Base-by-base conservation (phyloP, 2,888 invertebrate species). In the Craniophora ligustri region DNA sequence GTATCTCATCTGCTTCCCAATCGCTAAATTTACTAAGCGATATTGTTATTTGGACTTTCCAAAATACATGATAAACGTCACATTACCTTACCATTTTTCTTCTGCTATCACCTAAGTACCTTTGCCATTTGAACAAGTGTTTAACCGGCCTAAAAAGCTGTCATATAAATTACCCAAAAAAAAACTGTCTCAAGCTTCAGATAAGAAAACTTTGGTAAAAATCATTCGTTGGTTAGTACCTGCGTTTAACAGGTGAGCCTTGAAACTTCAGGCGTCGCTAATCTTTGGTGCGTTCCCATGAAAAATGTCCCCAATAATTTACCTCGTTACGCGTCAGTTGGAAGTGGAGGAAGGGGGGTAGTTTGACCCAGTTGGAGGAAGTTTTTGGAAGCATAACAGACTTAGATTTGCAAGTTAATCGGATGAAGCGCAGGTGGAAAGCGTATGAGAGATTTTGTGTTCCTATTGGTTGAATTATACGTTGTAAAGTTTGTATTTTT, bases 231-330 rank as follows among this genome's bases (percentile, higher is more conserved):
- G 45, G 28, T 62, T 16, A 5, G 44, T 67, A 69, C 49, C n/a
- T 21, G 32, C 61, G 67, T 64, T 69, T 67, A 63, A 57, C 64
- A 62, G 60, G 54, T 50, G 65, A 51, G 49, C 56, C 49, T 54
- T 35, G 23, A 50, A 72, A 67, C 41, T 72, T 73, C 4, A 30
- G 34, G 11, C 54, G 41, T 62, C 56, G 39, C 67, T 75, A 79
- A 79, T 80, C 78, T 76, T 53, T 57, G 38, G 51, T 57, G 59
- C 38, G 70, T 67, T 58, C 40, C 47, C 38, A 46, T 79, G 81
- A 82, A 79, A 78, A 81, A 82, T 84, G 68, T 70, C 64, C 62
- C 65, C 61, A 58, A 81, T 83, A 80, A 80, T 79, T 84, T 77
- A 79, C 66, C 71, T 56, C 49, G 76, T 60, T 63, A 70, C 69